These are phyloP conservation scores for Agonopterix arenella DNA, from an alignment of 2,888 invertebrate genomes.

Conservation along the genomic window DNA sequence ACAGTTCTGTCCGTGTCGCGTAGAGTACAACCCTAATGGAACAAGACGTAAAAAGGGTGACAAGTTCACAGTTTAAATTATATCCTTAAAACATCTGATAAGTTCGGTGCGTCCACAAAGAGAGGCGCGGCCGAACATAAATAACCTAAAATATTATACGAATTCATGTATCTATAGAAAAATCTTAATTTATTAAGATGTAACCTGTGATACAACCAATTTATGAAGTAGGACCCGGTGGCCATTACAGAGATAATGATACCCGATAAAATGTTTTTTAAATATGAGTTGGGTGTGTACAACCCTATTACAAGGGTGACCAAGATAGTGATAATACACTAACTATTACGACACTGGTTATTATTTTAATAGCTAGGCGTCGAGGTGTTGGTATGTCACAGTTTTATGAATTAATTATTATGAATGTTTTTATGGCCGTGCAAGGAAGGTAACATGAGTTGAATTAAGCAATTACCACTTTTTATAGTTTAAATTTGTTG, in stretches of 20 bases:
- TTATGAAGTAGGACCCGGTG: constrained; percentile 45
- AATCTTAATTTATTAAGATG: constrained; percentile 69
- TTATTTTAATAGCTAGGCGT: constrained; percentile 4
- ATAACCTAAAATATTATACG: constrained; percentile 59
- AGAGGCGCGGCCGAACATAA: constrained; percentile 38
- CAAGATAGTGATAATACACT: constrained; percentile 1
- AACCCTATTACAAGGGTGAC: constrained; percentile 14
- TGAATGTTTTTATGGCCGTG: constrained; percentile 3
- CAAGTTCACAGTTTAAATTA: constrained; percentile 57
- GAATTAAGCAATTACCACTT: background rate
- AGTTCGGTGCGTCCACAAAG: constrained; percentile 43
- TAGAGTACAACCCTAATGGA: constrained; percentile 25
- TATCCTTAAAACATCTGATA: constrained; percentile 57
- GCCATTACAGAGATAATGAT: constrained; percentile 51
- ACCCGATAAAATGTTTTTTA: constrained; percentile 35
- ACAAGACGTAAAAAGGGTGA: constrained; percentile 36
- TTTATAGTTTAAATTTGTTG: background rate
- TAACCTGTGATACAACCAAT: constrained; percentile 49
- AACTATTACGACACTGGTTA: constrained; percentile 7
- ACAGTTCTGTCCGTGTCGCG: no score
- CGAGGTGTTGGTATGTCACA: constrained; percentile 8
- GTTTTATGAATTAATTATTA: constrained; percentile 11
- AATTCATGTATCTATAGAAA: constrained; percentile 38
- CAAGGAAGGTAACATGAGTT: background rate
- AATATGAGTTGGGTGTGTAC: constrained; percentile 10